Conservation (phyloP, 2,888 invertebrate species). For the Crepidodera aurea region DNA sequence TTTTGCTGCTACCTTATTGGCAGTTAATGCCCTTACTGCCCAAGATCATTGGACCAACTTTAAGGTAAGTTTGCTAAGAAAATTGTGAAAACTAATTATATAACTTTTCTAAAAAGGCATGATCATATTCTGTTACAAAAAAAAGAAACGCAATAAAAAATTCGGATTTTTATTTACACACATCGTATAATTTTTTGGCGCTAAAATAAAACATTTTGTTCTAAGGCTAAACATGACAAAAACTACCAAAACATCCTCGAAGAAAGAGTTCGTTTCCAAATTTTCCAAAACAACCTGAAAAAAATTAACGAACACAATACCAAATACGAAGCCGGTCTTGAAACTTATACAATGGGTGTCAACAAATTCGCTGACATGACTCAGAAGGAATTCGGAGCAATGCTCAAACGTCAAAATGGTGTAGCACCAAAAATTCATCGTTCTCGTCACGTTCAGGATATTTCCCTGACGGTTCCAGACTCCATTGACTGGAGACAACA, state of each 20-base stretch:
- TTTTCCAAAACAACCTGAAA: constrained; percentile 35
- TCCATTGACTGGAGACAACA: constrained; percentile 17
- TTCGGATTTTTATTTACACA: no score
- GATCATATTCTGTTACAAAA: no score
- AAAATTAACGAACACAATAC: constrained; percentile 39
- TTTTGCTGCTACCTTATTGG: constrained; percentile 21
- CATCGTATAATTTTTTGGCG: no score
- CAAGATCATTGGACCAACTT: constrained; percentile 24
- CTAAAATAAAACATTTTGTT: no score
- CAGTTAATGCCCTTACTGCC: constrained; percentile 13
- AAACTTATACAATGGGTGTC: constrained; percentile 36
- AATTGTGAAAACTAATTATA: no score
- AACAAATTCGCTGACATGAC: constrained; percentile 41
- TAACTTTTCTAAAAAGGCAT: no score
- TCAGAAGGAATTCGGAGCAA: constrained; percentile 32
- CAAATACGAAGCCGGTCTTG: constrained; percentile 33
- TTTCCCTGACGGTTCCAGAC: not conserved
- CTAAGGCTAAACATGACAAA: constrained; percentile 6
- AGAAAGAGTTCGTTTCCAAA: constrained; percentile 32
- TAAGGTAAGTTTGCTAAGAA: constrained; percentile 26
- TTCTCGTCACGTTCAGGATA: not conserved
- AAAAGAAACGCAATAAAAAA: no score
- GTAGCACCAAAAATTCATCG: not conserved
- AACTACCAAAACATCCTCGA: constrained; percentile 14
- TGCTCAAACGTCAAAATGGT: not conserved